Percentiles rank a stretch among this genome's conserved stretches.
Evolutionary conservation across 2,888 invertebrate genomes (phyloP).

Genomic region (Netelia inedita): DNA sequence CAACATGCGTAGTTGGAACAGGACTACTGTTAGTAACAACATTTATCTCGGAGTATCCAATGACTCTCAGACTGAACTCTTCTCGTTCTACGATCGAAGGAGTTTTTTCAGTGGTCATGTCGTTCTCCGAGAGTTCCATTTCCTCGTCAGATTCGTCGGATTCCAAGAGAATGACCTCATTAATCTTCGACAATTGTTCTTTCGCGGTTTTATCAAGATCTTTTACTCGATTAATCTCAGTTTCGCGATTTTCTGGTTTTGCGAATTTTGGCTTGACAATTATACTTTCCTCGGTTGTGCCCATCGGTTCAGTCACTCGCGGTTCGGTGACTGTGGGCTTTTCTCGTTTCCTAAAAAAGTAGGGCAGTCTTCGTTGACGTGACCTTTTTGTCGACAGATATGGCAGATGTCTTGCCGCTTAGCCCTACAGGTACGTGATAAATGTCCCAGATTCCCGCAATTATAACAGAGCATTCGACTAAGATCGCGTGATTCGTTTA

Average conservation of each 20-base stretch:
- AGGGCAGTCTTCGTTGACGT: conserved; percentile 48
- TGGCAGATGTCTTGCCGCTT: conserved; percentile 50
- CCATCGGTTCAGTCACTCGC: conserved; percentile 26
- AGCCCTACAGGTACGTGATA: conserved; percentile 28
- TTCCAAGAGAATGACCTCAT: background rate
- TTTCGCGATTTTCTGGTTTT: conserved; percentile 31
- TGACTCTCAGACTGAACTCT: conserved; percentile 2
- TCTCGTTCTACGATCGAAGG: background rate
- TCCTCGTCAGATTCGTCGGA: conserved; percentile 1
- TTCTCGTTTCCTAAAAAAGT: conserved; percentile 46
- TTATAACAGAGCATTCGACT: conserved; percentile 43
- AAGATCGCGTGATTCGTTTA: background rate
- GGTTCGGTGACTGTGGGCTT: conserved; percentile 32
- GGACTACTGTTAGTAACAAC: background rate
- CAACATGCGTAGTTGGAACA: background rate
- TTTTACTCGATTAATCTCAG: conserved; percentile 36
- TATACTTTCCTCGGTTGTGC: conserved; percentile 30
- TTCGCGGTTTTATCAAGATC: background rate
- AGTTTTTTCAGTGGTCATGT: background rate
- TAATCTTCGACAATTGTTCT: background rate
- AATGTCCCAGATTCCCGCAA: conserved; percentile 48
- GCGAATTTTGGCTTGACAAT: conserved; percentile 9
- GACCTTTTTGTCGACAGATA: conserved; percentile 23
- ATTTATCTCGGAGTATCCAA: background rate
- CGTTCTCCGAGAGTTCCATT: conserved; percentile 8